A percentile compares a stretch with the other conserved stretches of the same genome.
Conservation (phyloP, 2,888 invertebrate species). For the Lochmaea capreae region DNA sequence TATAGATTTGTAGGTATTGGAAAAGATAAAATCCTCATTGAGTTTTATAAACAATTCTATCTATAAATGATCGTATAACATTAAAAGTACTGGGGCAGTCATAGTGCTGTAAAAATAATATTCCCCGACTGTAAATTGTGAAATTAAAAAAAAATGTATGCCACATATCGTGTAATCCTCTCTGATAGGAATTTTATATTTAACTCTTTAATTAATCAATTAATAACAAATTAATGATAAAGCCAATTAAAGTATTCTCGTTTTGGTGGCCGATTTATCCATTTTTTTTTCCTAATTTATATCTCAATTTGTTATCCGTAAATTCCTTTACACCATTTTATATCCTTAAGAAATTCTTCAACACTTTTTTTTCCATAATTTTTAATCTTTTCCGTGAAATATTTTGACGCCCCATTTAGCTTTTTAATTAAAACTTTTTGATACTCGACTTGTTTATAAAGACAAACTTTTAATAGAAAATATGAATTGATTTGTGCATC, state of each 20-base stretch:
- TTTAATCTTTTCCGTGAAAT: constrained; percentile 13
- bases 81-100: no score
- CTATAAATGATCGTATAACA: no score
- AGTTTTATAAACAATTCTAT: no score
- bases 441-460: constrained; percentile 12
- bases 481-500: not conserved
- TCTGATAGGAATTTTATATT: no score
- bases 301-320: not conserved
- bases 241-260: not conserved
- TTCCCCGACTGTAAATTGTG: no score
- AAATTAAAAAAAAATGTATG: no score
- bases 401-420: constrained; percentile 22
- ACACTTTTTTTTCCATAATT: constrained; percentile 12
- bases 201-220: not conserved
- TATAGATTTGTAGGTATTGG: no score
- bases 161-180: no score
- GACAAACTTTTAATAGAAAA: constrained; percentile 32
- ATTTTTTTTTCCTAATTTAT: not conserved
- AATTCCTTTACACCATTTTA: not conserved
- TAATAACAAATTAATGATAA: not conserved
- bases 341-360: not conserved
- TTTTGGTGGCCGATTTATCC: not conserved
- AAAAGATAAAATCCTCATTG: no score
- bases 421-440: constrained; percentile 30
- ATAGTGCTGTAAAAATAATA: no score